These are phyloP conservation scores for Drosophila sordidula DNA, from an alignment of 2,888 invertebrate genomes.

Conservation along the genomic window DNA sequence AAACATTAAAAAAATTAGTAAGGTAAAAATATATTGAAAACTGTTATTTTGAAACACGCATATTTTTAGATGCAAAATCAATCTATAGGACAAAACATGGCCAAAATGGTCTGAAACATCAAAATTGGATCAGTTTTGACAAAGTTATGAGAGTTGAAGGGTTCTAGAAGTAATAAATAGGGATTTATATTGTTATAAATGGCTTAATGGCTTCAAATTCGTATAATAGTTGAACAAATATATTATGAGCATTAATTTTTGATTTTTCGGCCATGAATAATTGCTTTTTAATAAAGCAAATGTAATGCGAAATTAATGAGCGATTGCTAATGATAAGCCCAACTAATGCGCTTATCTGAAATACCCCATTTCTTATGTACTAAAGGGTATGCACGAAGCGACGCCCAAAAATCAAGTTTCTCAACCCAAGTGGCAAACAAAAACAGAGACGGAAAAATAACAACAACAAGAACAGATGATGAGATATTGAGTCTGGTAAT, in stretches of 20 bases:
- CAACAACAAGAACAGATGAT: constrained; percentile 27
- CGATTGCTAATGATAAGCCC: background rate
- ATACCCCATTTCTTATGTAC: background rate
- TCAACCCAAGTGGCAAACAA: constrained; percentile 31
- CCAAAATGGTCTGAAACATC: too few species aligned
- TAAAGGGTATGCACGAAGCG: constrained; percentile 32
- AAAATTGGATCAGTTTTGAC: too few species aligned
- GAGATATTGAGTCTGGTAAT: constrained; percentile 16
- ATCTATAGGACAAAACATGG: too few species aligned
- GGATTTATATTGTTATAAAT: too few species aligned
- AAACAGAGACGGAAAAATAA: constrained; percentile 29
- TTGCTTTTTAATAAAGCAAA: constrained; percentile 10
- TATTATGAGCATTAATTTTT: background rate
- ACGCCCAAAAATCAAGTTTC: constrained; percentile 53
- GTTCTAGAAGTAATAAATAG: too few species aligned
- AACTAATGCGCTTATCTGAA: background rate
- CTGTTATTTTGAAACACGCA: too few species aligned
- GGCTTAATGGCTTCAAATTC: too few species aligned
- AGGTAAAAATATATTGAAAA: too few species aligned
- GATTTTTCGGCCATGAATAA: constrained; percentile 1
- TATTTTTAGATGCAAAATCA: too few species aligned
- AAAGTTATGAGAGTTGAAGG: too few species aligned
- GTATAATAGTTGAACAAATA: too few species aligned
- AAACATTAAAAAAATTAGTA: too few species aligned
- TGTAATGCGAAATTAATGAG: constrained; percentile 10